Evolutionary conservation across 2,113 vertebrate genomes (phyloP), one percentile per base, ranked within the genome.

Genomic region (Axis porcinus): DNA sequence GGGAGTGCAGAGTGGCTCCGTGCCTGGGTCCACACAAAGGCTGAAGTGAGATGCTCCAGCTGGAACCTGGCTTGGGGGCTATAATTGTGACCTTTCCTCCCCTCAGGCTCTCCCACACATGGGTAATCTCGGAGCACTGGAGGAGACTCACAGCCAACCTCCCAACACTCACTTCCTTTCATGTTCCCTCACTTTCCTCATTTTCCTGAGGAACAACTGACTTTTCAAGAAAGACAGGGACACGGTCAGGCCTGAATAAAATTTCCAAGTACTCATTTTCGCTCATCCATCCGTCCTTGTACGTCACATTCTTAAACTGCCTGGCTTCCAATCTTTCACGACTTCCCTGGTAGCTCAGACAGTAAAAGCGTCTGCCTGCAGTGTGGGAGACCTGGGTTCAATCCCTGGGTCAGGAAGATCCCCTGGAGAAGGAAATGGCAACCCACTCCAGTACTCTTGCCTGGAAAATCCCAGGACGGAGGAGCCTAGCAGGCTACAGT

Each of bases 341-440:
- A 70, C 67, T 23, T 40, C 67, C 67, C 67, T 12, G n/a, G 19
- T 40, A 5, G 19, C 19, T 40, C 67, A 70, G n/a, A 36, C 6
- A 19, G 67, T 70, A 23, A 70, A 70, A 70, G 67, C 5, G 36
- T 70, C 67, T 70, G 67, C 67, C n/a, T 0, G n/a, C 67, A 40
- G 12, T 70, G n/a, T 2, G 0, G 67, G 67, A 40, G n/a, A 70
- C 67, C n/a, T 10, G 1, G 19, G n/a, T 12, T 70, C 5, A 2
- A 40, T 70, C n/a, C n/a, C 67, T 70, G 67, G 64, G 64, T 70
- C 1, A 1, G n/a, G 19, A 70, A 3, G n/a, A 70, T 11, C 67
- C n/a, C n/a, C 67, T 70, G 67, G 67, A 70, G 67, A 23, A 40
- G n/a, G n/a, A 70, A 19, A 23, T 0, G 19, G 67, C n/a, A 70